Conservation (phyloP, 2,888 invertebrate species). For the Eupithecia vulgata region DNA sequence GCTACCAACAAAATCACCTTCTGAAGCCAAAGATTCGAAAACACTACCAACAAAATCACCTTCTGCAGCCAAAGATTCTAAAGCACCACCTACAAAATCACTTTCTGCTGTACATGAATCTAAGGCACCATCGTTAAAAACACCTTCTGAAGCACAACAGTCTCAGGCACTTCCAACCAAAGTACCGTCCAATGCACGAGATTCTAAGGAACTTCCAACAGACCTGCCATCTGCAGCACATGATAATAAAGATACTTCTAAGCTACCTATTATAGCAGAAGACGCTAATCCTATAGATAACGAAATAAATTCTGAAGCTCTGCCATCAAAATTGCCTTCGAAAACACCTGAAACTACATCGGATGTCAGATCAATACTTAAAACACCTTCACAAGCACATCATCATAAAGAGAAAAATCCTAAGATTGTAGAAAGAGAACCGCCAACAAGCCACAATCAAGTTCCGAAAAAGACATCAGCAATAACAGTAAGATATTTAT, state of each 20-base stretch:
- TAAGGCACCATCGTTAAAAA: background rate
- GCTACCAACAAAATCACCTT: background rate
- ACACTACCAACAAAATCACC: background rate
- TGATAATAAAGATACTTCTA: background rate
- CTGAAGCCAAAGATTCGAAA: background rate
- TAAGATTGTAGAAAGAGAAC: background rate
- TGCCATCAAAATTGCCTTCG: background rate
- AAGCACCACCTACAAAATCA: background rate
- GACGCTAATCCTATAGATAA: background rate
- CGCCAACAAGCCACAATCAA: slow-evolving; percentile 7
- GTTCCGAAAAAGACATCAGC: slow-evolving; percentile 25
- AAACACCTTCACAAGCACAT: slow-evolving; percentile 5
- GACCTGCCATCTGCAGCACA: background rate
- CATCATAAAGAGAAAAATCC: background rate
- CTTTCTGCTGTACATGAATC: background rate
- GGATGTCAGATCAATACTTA: background rate
- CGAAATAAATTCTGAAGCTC: background rate
- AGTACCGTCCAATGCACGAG: background rate
- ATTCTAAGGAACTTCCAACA: background rate
- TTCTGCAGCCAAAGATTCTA: background rate
- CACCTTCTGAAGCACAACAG: background rate
- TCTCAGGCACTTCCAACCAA: background rate
- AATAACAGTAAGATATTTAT: slow-evolving; percentile 28
- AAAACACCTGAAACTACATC: slow-evolving; percentile 1
- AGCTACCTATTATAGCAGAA: background rate